A percentile compares a stretch with the other conserved stretches of the same genome.
phyloP scores from a whole-genome alignment of 2,888 invertebrate genomes.

The Dusona sp. region DNA sequence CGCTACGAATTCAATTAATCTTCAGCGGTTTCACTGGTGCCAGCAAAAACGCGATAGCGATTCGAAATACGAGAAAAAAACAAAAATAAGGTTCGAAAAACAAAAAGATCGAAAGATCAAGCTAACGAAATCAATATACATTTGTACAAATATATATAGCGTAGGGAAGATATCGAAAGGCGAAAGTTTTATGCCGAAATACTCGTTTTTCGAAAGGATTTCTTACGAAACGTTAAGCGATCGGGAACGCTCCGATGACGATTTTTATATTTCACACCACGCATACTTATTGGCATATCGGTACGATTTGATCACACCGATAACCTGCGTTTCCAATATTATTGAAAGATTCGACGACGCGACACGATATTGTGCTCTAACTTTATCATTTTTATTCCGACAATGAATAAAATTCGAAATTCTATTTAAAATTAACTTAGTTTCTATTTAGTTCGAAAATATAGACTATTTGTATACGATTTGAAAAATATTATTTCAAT shows the following conservation, averaged over 20 bases:
- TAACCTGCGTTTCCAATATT: slow-evolving; percentile 31
- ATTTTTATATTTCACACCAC: slow-evolving; percentile 35
- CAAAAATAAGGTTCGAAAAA: neutral
- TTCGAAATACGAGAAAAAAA: slow-evolving; percentile 35
- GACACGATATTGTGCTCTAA: neutral
- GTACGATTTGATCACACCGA: slow-evolving; percentile 15
- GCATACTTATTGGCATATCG: slow-evolving; percentile 27
- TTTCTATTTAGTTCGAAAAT: neutral
- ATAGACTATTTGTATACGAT: neutral
- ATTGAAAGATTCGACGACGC: slow-evolving; percentile 20
- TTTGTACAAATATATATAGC: slow-evolving; percentile 13
- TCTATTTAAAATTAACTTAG: too few species aligned
- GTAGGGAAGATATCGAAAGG: slow-evolving; percentile 67
- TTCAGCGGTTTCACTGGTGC: slow-evolving; percentile 30
- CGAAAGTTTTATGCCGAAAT: slow-evolving; percentile 69
- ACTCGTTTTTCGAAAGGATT: slow-evolving; percentile 67
- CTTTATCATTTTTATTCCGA: neutral
- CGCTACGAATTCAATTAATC: slow-evolving; percentile 25
- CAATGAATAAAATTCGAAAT: neutral
- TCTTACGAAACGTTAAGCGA: slow-evolving; percentile 62
- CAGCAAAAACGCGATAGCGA: slow-evolving; percentile 25
- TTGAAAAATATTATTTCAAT: neutral
- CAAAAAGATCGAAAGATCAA: slow-evolving; percentile 38
- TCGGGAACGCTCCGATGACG: slow-evolving; percentile 41
- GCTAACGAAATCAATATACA: slow-evolving; percentile 59